phyloP scores from a whole-genome alignment of 2,113 vertebrate genomes.

The Lontra canadensis region DNA sequence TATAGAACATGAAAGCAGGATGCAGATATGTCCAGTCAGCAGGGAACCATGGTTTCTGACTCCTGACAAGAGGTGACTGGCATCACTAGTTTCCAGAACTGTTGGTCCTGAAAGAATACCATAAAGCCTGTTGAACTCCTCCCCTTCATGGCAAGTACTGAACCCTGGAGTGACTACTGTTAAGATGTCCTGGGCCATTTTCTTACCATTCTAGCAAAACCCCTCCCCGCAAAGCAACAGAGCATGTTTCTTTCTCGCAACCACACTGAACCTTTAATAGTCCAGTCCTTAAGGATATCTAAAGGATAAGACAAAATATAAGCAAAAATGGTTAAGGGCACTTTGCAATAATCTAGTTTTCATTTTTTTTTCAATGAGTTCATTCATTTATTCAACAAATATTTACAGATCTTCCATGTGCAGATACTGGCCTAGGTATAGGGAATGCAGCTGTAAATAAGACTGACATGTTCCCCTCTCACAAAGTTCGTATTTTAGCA shows the following conservation, averaged over 20 bases:
- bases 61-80: neutral
- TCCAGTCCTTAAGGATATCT: neutral
- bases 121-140: neutral
- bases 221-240: neutral
- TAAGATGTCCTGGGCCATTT: neutral
- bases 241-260: neutral
- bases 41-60: neutral
- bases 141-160: neutral
- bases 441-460: neutral
- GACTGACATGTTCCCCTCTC: neutral
- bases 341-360: neutral
- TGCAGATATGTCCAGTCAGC: neutral
- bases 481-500: neutral
- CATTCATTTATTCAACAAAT: neutral
- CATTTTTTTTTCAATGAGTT: neutral
- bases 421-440: neutral
- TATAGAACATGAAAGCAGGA: neutral
- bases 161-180: neutral
- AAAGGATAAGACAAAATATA: neutral
- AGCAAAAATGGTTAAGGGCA: neutral
- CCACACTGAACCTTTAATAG: neutral
- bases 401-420: neutral
- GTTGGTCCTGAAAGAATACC: neutral
- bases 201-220: neutral
- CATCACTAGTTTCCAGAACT: neutral